Evolutionary conservation across 2,113 vertebrate species (phyloP).

Genomic region (Coryphaenoides rupestris): DNA sequence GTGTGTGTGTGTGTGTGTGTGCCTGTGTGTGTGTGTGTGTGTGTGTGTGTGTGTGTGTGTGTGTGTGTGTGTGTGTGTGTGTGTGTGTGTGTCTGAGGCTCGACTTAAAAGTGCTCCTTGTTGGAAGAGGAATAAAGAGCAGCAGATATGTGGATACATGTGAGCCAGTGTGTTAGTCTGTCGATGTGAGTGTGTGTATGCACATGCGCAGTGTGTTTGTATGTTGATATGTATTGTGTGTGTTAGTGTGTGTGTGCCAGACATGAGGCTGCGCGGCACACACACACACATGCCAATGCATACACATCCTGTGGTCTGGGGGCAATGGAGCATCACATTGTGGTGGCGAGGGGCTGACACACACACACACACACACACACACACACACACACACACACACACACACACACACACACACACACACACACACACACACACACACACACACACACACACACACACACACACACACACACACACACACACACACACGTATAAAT

Average conservation of each 20-base stretch:
- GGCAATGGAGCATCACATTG: conserved; percentile 65
- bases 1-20: too few relatives aligned
- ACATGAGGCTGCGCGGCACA: conserved; percentile 27
- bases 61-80: conserved; percentile 27
- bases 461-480: too few relatives aligned
- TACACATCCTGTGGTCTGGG: conserved; percentile 55
- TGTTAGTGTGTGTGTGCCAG: conserved; percentile 12
- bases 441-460: too few relatives aligned
- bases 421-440: too few relatives aligned
- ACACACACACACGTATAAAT: too few relatives aligned
- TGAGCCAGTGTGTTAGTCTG: too few relatives aligned
- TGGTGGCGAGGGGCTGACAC: conserved; percentile 45
- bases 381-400: neutral
- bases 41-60: neutral
- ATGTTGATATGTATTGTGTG: too few relatives aligned
- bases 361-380: neutral
- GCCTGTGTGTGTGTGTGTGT: neutral
- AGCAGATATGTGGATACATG: too few relatives aligned
- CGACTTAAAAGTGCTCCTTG: too few relatives aligned
- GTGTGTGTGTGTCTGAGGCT: conserved; percentile 5
- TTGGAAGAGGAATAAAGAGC: too few relatives aligned
- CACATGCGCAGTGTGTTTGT: too few relatives aligned
- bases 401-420: neutral
- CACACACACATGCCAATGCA: too few relatives aligned
- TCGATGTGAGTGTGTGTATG: neutral